Conservation (phyloP, 2,797 vertebrate species). For the Parauchenoglanis punctatus region DNA sequence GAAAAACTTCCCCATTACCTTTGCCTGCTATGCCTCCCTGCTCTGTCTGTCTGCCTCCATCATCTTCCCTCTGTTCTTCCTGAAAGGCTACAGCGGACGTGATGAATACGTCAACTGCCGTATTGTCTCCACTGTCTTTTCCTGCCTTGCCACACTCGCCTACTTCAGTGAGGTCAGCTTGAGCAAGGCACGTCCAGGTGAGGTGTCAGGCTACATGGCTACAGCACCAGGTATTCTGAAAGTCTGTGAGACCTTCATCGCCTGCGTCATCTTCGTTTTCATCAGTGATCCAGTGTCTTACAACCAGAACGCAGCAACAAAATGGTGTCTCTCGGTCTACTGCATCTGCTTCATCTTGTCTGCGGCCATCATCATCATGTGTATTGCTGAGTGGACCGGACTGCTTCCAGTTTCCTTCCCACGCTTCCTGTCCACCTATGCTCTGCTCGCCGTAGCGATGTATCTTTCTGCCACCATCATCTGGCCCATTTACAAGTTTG, state of each 20-base stretch:
- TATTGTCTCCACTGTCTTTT: slow-evolving; percentile 81
- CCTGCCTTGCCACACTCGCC: slow-evolving; percentile 82
- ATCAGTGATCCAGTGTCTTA: slow-evolving; percentile 74
- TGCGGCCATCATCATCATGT: slow-evolving; percentile 80
- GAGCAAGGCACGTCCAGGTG: slow-evolving; percentile 84
- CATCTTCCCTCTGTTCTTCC: slow-evolving; percentile 84
- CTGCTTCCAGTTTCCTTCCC: slow-evolving; percentile 84
- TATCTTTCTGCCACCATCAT: slow-evolving; percentile 84
- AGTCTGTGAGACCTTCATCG: slow-evolving; percentile 88
- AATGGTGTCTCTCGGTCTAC: slow-evolving; percentile 88
- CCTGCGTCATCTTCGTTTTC: slow-evolving; percentile 89
- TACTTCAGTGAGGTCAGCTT: slow-evolving; percentile 85
- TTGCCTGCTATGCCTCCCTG: slow-evolving; percentile 84
- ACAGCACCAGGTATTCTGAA: slow-evolving; percentile 87
- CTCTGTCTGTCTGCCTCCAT: slow-evolving; percentile 87
- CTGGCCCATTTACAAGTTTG: slow-evolving; percentile 89
- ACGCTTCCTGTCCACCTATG: slow-evolving; percentile 83
- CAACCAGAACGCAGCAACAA: slow-evolving; percentile 64
- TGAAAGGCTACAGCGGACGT: slow-evolving; percentile 59
- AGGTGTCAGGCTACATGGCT: slow-evolving; percentile 90
- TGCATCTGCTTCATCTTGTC: slow-evolving; percentile 92
- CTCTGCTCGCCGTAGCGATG: slow-evolving; percentile 80
- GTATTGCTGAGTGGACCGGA: slow-evolving; percentile 85
- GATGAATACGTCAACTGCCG: slow-evolving; percentile 64
- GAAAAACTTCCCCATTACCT: slow-evolving; percentile 92